phyloP scores from a whole-genome alignment of 2,888 invertebrate species.

The Aquatica leii region DNA sequence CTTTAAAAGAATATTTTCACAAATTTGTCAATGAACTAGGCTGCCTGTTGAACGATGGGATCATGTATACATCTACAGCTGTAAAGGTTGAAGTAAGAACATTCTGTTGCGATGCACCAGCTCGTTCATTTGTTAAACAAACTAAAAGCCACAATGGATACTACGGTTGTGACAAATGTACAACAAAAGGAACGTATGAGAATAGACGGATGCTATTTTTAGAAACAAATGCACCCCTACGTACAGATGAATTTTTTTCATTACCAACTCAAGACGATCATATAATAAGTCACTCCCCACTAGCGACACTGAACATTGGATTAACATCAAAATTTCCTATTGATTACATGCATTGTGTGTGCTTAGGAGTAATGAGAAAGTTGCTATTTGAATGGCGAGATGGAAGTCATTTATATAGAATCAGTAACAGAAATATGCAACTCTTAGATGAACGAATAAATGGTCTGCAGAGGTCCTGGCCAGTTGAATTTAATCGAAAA shows the following conservation, averaged over 20 bases:
- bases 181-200: constrained; percentile 18
- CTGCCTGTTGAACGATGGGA: neutral
- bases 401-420: no score
- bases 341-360: constrained; percentile 25
- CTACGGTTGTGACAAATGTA: constrained; percentile 25
- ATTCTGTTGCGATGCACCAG: constrained; percentile 32
- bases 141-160: constrained; percentile 30
- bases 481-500: constrained; percentile 28
- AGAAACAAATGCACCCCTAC: constrained; percentile 9
- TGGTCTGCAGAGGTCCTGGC: constrained; percentile 15
- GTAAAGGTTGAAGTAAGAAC: neutral
- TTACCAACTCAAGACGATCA: constrained; percentile 18
- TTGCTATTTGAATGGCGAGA: constrained; percentile 6
- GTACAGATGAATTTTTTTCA: constrained; percentile 25
- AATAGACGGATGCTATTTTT: constrained; percentile 11
- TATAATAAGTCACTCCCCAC: constrained; percentile 12
- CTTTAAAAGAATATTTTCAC: neutral
- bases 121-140: constrained; percentile 22
- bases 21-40: constrained; percentile 3
- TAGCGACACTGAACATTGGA: constrained; percentile 11
- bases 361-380: constrained; percentile 32
- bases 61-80: neutral
- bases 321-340: constrained; percentile 15
- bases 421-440: no score
- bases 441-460: neutral